Evolutionary conservation across 2,113 vertebrate genomes (phyloP), one percentile per base, ranked within the genome.

Genomic region (Python bivittatus): DNA sequence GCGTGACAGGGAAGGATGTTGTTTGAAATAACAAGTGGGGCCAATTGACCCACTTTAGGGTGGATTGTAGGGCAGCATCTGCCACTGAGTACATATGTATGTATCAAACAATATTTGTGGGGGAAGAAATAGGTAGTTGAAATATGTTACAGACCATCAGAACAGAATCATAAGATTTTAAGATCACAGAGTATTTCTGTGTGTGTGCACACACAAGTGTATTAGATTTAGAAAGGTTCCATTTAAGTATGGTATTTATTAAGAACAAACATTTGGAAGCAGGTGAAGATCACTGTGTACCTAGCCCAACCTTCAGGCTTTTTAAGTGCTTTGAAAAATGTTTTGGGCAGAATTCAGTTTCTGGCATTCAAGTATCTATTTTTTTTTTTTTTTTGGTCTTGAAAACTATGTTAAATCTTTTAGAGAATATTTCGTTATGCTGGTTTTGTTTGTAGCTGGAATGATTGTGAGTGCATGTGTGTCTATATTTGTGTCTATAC

Each of bases 381-480:
- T 94, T 87, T 93, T 93, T 93, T 94, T 94, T 87, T 93, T 93
- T 94, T 86, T 17, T 89, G 88, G 1, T 29, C 85, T 83, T 91
- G 86, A 91, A 92, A 90, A 8, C 15, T 93, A 25, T 12, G 23
- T 38, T 48, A 93, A 86, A 33, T 38, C 0, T 88, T 92, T 90
- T 72, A 92, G 89, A 88, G 42, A 93, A 11, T 57, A 58, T 53
- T 6, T 85, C 6, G 29, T 91, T 54, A 84, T 89, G 5, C 38
- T 87, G 88, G 54, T 79, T 79, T 79, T 79, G 38, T 79, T 79
- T 79, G 68, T 79, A 79, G 33, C 20, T 22, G 7, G 33, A 72
- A 6, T 79, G 68, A 38, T n/a, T 72, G n/a, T 38, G 33, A 27
- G 5, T 33, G 1, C 42, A 38, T 68, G 53, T 86, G 52, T 48